Evolutionary conservation across 2,113 vertebrate genomes (phyloP).

Genomic region (Scortum barcoo): DNA sequence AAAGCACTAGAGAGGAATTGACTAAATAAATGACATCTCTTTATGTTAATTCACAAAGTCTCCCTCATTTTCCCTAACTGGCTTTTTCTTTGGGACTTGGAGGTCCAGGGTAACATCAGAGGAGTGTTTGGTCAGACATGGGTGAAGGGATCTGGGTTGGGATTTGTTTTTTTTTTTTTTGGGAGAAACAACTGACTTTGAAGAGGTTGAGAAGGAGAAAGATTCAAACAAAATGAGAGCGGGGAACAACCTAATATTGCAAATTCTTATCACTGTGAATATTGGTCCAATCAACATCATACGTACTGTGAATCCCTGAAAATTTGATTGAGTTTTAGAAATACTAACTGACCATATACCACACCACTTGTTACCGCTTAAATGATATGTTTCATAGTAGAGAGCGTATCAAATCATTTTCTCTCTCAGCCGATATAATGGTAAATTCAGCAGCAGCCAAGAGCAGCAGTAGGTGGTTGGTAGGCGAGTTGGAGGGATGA

Average conservation of each 20-base stretch:
- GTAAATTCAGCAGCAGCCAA: conserved; percentile 62
- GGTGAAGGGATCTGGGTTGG: conserved; percentile 19
- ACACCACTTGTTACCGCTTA: conserved; percentile 27
- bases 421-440: conserved; percentile 38
- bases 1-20: background rate
- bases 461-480: conserved; percentile 69
- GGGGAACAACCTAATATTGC: conserved; percentile 9
- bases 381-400: conserved; percentile 60
- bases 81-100: conserved; percentile 18
- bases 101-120: conserved; percentile 28
- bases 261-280: conserved; percentile 5
- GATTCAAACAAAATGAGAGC: conserved; percentile 14
- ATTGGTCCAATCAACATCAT: conserved; percentile 47
- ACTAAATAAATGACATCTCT: conserved; percentile 22
- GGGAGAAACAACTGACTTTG: conserved; percentile 48
- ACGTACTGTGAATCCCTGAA: conserved; percentile 68
- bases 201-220: conserved; percentile 48
- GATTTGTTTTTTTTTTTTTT: conserved; percentile 38
- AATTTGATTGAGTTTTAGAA: conserved; percentile 43
- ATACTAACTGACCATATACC: conserved; percentile 19
- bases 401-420: conserved; percentile 10
- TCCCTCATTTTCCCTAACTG: background rate
- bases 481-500: conserved; percentile 63
- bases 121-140: conserved; percentile 29
- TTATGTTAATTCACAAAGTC: conserved; percentile 19